A percentile compares a stretch with the other conserved stretches of the same genome.
Evolutionary conservation across 2,888 invertebrate genomes (phyloP).

Genomic region (Melipona bicolor): DNA sequence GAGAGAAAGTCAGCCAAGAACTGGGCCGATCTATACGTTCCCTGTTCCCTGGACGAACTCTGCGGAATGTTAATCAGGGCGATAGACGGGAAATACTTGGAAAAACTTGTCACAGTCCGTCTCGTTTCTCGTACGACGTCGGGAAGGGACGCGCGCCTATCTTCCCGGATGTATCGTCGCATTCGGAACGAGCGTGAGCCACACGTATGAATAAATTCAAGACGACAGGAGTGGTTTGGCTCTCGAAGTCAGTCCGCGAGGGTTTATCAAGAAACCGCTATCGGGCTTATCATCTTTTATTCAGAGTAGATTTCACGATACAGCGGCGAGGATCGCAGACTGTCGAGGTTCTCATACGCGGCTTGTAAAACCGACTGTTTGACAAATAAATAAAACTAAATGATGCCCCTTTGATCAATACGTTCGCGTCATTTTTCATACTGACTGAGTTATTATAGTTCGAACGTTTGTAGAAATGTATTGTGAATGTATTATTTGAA

Average conservation of each 20-base stretch:
- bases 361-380: neutral
- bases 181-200: neutral
- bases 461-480: neutral
- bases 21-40: slow-evolving; percentile 15
- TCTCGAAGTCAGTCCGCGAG: slow-evolving; percentile 15
- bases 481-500: neutral
- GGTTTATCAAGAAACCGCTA: slow-evolving; percentile 40
- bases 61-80: slow-evolving; percentile 51
- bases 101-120: slow-evolving; percentile 29
- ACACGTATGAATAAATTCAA: slow-evolving; percentile 48
- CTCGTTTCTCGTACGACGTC: slow-evolving; percentile 1
- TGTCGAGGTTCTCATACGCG: neutral
- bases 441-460: fast-evolving
- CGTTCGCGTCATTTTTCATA: no score
- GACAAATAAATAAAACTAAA: neutral
- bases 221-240: neutral
- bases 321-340: neutral
- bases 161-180: neutral
- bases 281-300: slow-evolving; percentile 56
- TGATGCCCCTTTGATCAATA: neutral
- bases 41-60: slow-evolving; percentile 24
- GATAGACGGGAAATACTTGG: slow-evolving; percentile 19
- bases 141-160: neutral
- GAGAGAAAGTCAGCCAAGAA: slow-evolving; percentile 34
- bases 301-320: slow-evolving; percentile 38